Percentiles rank a stretch among this genome's conserved stretches.
Conservation (phyloP, 2,888 invertebrate genomes). For the Bimastos eiseni region DNA sequence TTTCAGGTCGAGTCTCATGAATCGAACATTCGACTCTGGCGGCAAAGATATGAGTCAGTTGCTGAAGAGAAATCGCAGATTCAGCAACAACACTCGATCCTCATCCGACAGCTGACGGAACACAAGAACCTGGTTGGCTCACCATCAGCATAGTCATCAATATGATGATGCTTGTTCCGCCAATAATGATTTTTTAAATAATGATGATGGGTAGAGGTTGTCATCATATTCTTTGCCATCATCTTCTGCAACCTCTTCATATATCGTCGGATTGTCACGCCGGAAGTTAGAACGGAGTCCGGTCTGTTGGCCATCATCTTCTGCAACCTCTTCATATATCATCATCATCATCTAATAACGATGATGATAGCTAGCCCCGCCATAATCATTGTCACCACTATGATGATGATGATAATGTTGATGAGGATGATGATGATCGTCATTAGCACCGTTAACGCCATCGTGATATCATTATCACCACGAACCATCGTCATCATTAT, state of each 20-base stretch:
- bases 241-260: neutral
- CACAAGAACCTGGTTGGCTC: constrained; percentile 14
- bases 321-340: too few relatives aligned
- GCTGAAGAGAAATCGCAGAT: constrained; percentile 20
- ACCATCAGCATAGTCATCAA: neutral
- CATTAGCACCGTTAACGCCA: neutral
- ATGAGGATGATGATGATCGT: neutral
- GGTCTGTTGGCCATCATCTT: neutral
- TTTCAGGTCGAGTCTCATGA: neutral
- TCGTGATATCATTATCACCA: too few relatives aligned
- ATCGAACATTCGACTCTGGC: neutral
- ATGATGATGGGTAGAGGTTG: too few relatives aligned
- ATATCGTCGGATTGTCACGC: neutral
- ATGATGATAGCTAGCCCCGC: too few relatives aligned
- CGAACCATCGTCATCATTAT: neutral
- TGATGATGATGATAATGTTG: neutral
- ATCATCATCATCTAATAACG: too few relatives aligned
- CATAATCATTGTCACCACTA: neutral
- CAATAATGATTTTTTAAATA: too few relatives aligned
- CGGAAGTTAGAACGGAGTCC: constrained; percentile 19
- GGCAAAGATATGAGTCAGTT: neutral
- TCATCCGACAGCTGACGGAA: neutral
- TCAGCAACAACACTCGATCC: neutral
- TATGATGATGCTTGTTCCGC: too few relatives aligned
- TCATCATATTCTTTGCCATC: neutral